Conservation (phyloP, 2,888 invertebrate genomes). For the Strigamia transsilvanica region DNA sequence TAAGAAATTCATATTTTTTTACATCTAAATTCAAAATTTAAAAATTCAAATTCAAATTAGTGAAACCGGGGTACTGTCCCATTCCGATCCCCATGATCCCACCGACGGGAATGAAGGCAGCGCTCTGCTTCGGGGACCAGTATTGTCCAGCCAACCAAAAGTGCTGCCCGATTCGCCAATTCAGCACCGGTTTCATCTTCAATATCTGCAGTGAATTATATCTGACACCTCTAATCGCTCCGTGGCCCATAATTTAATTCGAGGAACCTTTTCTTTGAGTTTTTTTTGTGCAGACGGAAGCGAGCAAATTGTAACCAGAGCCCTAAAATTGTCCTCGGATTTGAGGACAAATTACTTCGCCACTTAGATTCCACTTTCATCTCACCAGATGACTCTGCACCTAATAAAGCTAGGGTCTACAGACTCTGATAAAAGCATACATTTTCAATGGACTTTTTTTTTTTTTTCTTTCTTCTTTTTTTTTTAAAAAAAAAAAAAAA, state of each 20-base stretch:
- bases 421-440: neutral
- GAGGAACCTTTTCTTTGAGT: neutral
- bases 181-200: neutral
- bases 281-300: neutral
- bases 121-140: neutral
- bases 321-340: neutral
- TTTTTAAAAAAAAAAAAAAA: neutral
- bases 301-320: conserved; percentile 1
- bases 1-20: neutral
- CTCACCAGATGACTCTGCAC: conserved; percentile 38
- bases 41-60: neutral
- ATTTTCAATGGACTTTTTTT: neutral
- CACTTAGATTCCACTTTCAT: conserved; percentile 1
- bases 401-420: conserved; percentile 1
- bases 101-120: neutral
- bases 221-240: neutral
- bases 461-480: too few relatives aligned
- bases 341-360: neutral
- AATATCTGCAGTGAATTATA: neutral
- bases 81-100: neutral
- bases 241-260: neutral
- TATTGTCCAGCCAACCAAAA: neutral
- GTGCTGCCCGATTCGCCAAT: conserved; percentile 3
- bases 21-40: too few relatives aligned
- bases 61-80: neutral